These are phyloP conservation scores for Catocala sponsa DNA, from an alignment of 2,888 invertebrate species.

Conservation along the genomic window DNA sequence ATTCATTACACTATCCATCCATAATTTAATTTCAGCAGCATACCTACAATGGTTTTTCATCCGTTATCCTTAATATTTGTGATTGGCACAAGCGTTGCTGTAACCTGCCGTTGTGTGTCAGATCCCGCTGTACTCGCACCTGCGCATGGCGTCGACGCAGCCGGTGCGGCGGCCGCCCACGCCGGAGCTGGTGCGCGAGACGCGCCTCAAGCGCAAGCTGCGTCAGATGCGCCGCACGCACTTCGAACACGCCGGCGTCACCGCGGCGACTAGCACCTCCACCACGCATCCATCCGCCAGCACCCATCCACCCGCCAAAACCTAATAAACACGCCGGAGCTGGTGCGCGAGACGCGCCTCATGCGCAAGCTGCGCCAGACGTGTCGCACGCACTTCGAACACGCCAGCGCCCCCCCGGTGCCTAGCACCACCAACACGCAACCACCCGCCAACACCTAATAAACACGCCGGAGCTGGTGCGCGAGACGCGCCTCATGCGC, in stretches of 20 bases:
- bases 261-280: not conserved
- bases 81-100: no score
- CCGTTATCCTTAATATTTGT: no score
- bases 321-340: constrained; percentile 66
- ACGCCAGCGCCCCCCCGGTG: not conserved
- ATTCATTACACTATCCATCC: no score
- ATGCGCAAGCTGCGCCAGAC: constrained; percentile 41
- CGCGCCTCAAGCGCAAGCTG: constrained; percentile 64
- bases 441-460: not conserved
- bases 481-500: constrained; percentile 71
- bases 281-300: not conserved
- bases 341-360: constrained; percentile 79
- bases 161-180: constrained; percentile 87
- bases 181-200: constrained; percentile 82
- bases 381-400: constrained; percentile 35
- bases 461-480: constrained; percentile 84
- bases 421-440: not conserved
- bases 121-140: constrained; percentile 92
- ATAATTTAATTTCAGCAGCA: no score
- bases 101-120: constrained; percentile 50
- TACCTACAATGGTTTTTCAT: no score
- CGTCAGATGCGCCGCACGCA: constrained; percentile 25
- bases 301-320: no score
- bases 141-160: constrained; percentile 88
- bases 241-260: constrained; percentile 21